Evolutionary conservation across 35 echinoderm and acorn worm species (phyloP), one percentile per base, ranked within the genome.

Genomic region (Holothuria glaberrima): DNA sequence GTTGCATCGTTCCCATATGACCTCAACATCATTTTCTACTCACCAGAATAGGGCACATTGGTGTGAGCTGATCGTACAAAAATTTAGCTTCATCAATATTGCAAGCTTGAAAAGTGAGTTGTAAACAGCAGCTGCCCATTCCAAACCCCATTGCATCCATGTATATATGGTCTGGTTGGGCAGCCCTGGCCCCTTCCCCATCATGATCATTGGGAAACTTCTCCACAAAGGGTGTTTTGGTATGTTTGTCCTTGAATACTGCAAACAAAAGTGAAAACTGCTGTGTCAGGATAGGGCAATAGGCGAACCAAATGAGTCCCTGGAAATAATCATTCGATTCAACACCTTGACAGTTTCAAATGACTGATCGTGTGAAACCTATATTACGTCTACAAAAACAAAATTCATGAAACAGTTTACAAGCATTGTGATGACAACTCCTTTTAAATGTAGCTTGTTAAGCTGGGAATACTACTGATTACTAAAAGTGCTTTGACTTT

Each of bases 201-300:
- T 94, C 93, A 12, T 83, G 58, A 25, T 99, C 97, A 35, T 95
- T 94, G 25, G 41, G 17, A 48, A 95, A 99, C 46, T 83, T 89
- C 78, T 99, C 97, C 22, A 99, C 36, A 56, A 99, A 99, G 0
- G 97, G 97, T 22, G 72, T 90, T 26, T 94, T 91, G 18, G 97
- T 99, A 83, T 99, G 95, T 82, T 88, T 99, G 58, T 99, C 97
- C 88, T 93, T 99, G 75, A 87, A 99, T 89, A 99, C 97, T 99
- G 65, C 22, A 59, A 48, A 59, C 0, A 84, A 57, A 84, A 27
- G 13, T 5, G 7, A 41, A 54, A 54, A 54, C 50, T 54, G 50
- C 50, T 54, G 3, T 17, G 50, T 54, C 50, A 54, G 3, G 16
- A 54, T 54, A 54, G 50, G 16, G 16, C 50, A 54, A 9, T 5